phyloP scores from a whole-genome alignment of 2,888 invertebrate genomes.

The Drosophila meridionalis region DNA sequence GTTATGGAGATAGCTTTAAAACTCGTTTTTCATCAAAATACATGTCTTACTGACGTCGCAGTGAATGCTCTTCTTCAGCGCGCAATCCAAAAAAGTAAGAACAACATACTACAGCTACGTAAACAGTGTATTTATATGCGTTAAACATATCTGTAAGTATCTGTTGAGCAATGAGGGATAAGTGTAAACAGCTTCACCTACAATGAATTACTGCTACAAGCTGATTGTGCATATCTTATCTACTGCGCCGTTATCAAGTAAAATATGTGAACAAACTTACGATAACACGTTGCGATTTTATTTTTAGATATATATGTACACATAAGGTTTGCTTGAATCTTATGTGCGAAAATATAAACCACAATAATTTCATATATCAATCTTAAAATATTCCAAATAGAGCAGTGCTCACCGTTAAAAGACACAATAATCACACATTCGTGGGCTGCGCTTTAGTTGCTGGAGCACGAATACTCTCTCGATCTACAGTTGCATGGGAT shows the following conservation, averaged over 20 bases:
- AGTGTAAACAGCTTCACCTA: conserved; percentile 19
- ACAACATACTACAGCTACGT: conserved; percentile 26
- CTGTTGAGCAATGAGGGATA: conserved; percentile 17
- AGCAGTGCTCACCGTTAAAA: too few relatives aligned
- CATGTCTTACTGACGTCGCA: conserved; percentile 26
- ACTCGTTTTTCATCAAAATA: not conserved
- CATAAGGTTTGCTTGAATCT: too few relatives aligned
- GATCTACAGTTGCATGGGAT: too few relatives aligned
- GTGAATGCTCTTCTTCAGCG: conserved; percentile 10
- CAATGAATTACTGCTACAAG: conserved; percentile 23
- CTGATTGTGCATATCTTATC: conserved; percentile 42
- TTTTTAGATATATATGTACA: not conserved
- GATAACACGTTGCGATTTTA: not conserved
- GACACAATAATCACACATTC: too few relatives aligned
- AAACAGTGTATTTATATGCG: conserved; percentile 38
- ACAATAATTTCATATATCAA: too few relatives aligned
- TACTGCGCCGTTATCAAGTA: conserved; percentile 24
- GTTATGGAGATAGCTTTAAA: conserved; percentile 10
- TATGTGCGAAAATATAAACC: too few relatives aligned
- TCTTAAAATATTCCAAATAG: too few relatives aligned
- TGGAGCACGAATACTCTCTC: too few relatives aligned
- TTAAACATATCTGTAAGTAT: conserved; percentile 39
- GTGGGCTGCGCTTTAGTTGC: too few relatives aligned
- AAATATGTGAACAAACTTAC: not conserved
- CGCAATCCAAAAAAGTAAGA: conserved; percentile 20